Evolutionary conservation across 64 coral and sea anemone species (phyloP), one percentile per base, ranked within the genome.

Genomic region (Pocillopora damicornis): DNA sequence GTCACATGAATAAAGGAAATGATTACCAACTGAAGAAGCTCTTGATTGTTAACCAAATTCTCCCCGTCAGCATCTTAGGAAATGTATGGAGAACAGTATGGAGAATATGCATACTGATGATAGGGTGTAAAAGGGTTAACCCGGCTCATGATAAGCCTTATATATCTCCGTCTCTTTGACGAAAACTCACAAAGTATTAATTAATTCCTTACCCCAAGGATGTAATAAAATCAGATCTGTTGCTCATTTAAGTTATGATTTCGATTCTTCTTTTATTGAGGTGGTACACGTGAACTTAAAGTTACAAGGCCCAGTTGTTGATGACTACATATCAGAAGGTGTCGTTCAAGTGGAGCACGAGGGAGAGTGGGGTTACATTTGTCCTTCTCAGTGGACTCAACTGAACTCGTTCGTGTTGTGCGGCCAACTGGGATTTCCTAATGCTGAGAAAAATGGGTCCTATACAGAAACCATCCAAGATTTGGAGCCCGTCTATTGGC

Each of bases 351-450:
- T 97, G 17, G 59, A 90, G 18, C n/a, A 87, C 0, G 76, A 93
- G 4, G 88, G 84, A 4, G 51, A 81, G 2, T 97, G 94, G 94
- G 94, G 94, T 13, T 68, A 87, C 36, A 83, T 90, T 25, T 97
- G 94, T 87, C 89, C 94, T 35, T 69, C 92, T 62, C 73, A 78
- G 11, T 97, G 94, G 94, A 90, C 74, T 0, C 66, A 81, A 7
- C 67, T 78, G 17, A 92, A 97, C 79, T 73, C 91, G 45, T 87
- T 79, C 82, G 91, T 97, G 38, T 88, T 91, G 2, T 97, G 94
- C 76, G 94, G 94, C 20, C 87, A 92, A 84, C 91, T 97, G 51
- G 94, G 94, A 26, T 97, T 93, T 20, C 87, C 91, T 20, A 76
- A 93, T 37, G 72, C 87, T 14, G 62, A 89, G 35, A 35, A 89